Evolutionary conservation across 2,113 vertebrate genomes (phyloP), one percentile per base, ranked within the genome.

Genomic region (Nycticryphes semicollaris): DNA sequence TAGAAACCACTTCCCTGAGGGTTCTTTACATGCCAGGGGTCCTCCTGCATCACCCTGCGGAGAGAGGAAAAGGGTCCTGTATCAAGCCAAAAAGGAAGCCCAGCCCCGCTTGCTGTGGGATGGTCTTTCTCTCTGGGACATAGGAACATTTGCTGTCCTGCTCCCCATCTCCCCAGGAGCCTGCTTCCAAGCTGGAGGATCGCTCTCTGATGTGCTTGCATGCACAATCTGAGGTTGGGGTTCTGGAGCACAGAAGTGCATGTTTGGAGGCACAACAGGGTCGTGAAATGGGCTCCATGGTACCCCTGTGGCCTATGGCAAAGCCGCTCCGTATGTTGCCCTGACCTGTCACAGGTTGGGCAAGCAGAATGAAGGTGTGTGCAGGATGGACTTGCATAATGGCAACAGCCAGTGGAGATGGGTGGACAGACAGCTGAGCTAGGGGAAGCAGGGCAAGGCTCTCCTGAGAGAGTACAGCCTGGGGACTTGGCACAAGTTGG

Each of bases 1-100:
- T 23, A 99, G 96, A 95, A 99, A 99, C 99, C 99, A 99, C 43
- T 97, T 98, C 56, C 99, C 99, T 6, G 98, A 98, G 37, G 93
- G 89, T 90, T 99, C 98, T 76, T 97, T 98, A 81, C 99, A 99
- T n/a, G 98, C 98, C 95, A 99, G 93, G 4, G 99, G 99, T 7
- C 99, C 99, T 3, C 99, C 99, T 2, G 99, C 99, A 27, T 99
- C 99, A 1, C 99, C 99, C 99, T 99, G 97, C 12, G 51, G 73
- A 89, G 79, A 92, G 54, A 85, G 59, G 8, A 80, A 23, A 76
- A 87, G 22, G 28, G 20, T 76, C 57, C 70, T 88, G 53, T 35
- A 20, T 89, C 41, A 73, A 43, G 13, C 1, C 56, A 54, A 8
- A 47, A n/a, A 15, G 15, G 35, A 39, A 81, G 37, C 30, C 23